phyloP scores from a whole-genome alignment of 2,888 invertebrate genomes.

The Coecobrya sp. region DNA sequence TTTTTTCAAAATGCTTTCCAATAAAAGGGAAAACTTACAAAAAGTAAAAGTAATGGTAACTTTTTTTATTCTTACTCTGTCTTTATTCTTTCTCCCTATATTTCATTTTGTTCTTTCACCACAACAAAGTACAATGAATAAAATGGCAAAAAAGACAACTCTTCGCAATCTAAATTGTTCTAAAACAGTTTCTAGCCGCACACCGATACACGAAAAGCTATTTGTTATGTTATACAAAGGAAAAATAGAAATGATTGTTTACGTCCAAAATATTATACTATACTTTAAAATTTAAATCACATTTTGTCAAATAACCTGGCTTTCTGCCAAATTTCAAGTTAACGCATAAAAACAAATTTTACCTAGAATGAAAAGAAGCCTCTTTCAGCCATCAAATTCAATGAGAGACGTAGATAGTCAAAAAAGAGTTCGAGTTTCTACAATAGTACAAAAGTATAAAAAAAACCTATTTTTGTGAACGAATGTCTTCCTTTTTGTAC shows the following conservation, averaged over 20 bases:
- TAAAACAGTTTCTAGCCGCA: conserved; percentile 6
- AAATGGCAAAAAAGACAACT: conserved; percentile 6
- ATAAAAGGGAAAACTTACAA: not conserved
- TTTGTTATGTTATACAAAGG: not conserved
- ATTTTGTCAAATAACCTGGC: conserved; percentile 50
- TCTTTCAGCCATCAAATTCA: not conserved
- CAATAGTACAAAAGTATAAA: not conserved
- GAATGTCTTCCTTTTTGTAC: not conserved
- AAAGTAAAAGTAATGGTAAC: not conserved
- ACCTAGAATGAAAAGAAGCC: not conserved
- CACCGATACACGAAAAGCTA: not conserved
- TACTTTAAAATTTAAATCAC: conserved; percentile 45
- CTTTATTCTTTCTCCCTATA: not conserved
- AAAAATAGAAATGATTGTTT: conserved; percentile 12
- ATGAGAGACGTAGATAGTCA: not conserved
- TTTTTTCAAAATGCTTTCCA: not conserved
- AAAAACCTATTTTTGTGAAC: not conserved
- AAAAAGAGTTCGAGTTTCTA: not conserved
- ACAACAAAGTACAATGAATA: not conserved
- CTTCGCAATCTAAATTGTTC: not conserved
- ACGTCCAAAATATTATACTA: conserved; percentile 46
- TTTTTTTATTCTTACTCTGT: not conserved
- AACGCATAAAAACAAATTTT: conserved; percentile 3
- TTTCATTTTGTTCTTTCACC: not conserved
- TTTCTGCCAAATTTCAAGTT: conserved; percentile 11